These are phyloP conservation scores for Ormyrus nitidulus DNA, from an alignment of 2,888 invertebrate species.

Conservation along the genomic window DNA sequence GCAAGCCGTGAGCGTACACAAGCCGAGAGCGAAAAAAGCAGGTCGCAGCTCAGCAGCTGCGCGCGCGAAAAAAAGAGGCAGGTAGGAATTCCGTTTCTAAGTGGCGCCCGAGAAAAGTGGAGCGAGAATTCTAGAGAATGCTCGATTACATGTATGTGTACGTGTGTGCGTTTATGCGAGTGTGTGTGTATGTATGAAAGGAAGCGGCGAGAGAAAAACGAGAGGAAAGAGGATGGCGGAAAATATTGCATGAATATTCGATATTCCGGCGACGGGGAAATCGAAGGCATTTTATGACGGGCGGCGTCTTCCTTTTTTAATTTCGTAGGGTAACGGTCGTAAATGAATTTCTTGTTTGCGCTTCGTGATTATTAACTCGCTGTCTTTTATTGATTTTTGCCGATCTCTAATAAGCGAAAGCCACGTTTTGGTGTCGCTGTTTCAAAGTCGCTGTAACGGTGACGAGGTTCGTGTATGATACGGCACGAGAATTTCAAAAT, in stretches of 20 bases:
- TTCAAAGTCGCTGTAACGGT: no score
- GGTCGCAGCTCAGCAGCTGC: not conserved
- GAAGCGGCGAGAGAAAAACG: no score
- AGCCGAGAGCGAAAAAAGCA: not conserved
- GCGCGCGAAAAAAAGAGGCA: constrained; percentile 7
- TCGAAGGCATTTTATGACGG: not conserved
- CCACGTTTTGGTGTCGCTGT: no score
- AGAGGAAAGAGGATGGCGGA: not conserved
- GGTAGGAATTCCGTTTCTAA: not conserved
- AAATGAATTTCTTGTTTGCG: no score
- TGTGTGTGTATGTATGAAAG: no score
- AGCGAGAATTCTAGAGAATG: constrained; percentile 15
- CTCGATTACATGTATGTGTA: not conserved
- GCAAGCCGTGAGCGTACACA: not conserved
- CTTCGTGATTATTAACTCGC: no score
- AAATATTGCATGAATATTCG: not conserved
- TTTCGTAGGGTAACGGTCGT: no score
- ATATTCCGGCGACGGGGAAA: not conserved
- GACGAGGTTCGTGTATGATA: no score
- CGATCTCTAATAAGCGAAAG: no score
- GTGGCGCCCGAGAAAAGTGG: constrained; percentile 5
- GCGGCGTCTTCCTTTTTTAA: not conserved
- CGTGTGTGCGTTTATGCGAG: not conserved
- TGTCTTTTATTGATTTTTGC: no score
- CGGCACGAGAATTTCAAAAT: no score